phyloP scores from a whole-genome alignment of 2,888 invertebrate genomes.

The Diloba caeruleocephala region DNA sequence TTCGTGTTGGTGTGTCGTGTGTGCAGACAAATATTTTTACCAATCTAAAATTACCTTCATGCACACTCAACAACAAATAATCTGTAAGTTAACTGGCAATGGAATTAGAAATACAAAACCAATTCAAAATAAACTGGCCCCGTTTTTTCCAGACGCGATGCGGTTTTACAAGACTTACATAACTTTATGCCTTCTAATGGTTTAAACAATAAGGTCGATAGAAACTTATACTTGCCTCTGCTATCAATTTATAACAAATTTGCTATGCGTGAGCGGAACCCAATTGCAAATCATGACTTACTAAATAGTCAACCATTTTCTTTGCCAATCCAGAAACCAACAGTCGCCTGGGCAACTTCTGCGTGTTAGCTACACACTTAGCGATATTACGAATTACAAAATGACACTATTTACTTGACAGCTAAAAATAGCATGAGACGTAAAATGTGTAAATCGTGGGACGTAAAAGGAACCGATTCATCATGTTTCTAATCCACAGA shows the following conservation, averaged over 20 bases:
- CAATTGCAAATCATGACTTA: constrained; percentile 27
- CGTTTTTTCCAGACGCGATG: constrained; percentile 19
- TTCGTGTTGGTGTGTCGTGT: too few relatives aligned
- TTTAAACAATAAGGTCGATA: constrained; percentile 13
- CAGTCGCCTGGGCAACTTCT: constrained; percentile 19
- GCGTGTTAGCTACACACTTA: constrained; percentile 21
- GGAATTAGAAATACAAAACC: constrained; percentile 24
- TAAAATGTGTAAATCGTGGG: constrained; percentile 23
- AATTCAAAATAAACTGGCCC: constrained; percentile 22
- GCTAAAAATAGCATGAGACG: constrained; percentile 26
- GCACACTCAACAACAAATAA: constrained; percentile 17
- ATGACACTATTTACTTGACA: constrained; percentile 35
- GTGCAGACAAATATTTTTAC: constrained; percentile 12
- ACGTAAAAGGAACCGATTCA: constrained; percentile 26
- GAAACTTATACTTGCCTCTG: constrained; percentile 3
- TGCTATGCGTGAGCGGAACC: constrained; percentile 20
- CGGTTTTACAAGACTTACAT: constrained; percentile 12
- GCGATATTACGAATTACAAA: constrained; percentile 30
- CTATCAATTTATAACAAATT: constrained; percentile 15
- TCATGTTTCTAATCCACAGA: constrained; percentile 21
- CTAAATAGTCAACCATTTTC: constrained; percentile 27
- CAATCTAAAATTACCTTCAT: constrained; percentile 12
- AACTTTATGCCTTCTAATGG: constrained; percentile 1
- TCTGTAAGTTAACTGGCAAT: constrained; percentile 27
- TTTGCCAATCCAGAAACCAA: constrained; percentile 23